Evolutionary conservation across 1,140 invertebrate species (phyloP).

Genomic region (Brachionus sp.): DNA sequence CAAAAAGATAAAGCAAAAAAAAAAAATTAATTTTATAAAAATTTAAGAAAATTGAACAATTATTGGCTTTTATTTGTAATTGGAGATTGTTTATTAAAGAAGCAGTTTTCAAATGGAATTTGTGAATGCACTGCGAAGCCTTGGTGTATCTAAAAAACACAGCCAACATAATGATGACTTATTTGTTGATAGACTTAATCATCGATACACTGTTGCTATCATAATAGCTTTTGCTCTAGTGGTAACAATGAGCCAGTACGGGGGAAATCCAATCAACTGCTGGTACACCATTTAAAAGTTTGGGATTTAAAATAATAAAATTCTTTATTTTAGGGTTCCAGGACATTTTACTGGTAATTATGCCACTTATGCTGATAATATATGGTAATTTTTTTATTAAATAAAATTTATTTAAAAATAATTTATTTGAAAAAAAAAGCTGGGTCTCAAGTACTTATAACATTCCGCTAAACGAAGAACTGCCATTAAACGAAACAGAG

Average conservation of each 20-base stretch:
- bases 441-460: conserved; percentile 49
- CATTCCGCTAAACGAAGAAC: conserved; percentile 40
- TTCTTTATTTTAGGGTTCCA: conserved; percentile 49
- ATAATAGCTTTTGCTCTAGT: conserved; percentile 48
- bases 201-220: conserved; percentile 62
- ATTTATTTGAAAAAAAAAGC: conserved; percentile 49
- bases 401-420: not conserved
- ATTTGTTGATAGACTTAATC: conserved; percentile 63
- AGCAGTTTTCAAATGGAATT: conserved; percentile 19
- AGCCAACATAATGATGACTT: conserved; percentile 60
- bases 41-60: no score
- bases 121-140: not conserved
- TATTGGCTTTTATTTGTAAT: no score
- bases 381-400: conserved; percentile 49
- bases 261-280: not conserved
- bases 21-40: no score
- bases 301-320: not conserved
- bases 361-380: conserved; percentile 60
- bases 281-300: not conserved
- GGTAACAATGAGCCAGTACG: not conserved
- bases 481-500: conserved; percentile 18
- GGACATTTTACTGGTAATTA: conserved; percentile 60
- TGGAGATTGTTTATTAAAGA: not conserved
- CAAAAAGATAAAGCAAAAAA: not conserved
- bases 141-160: conserved; percentile 31